Evolutionary conservation across 2,797 vertebrate genomes (phyloP).

Genomic region (Buphagus erythrorhynchus): DNA sequence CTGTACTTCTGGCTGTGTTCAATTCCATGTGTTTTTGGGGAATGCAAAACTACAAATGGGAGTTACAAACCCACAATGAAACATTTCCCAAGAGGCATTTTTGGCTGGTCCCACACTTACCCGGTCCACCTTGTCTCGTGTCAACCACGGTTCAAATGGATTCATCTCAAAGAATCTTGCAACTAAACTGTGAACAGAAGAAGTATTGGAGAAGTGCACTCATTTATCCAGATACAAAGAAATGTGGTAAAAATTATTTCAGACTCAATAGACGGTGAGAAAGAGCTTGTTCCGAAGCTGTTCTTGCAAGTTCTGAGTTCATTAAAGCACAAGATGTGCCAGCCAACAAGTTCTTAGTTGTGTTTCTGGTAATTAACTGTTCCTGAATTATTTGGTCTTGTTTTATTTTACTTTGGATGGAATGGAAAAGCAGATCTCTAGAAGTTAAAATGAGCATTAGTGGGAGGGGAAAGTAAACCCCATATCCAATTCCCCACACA

Average conservation of each 20-base stretch:
- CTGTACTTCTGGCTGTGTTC: background rate
- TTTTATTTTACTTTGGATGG: background rate
- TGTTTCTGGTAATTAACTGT: background rate
- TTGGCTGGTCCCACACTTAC: slow-evolving; percentile 75
- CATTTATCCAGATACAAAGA: background rate
- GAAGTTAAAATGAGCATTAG: background rate
- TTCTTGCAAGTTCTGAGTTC: background rate
- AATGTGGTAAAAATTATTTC: background rate
- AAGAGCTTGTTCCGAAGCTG: background rate
- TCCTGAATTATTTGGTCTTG: background rate
- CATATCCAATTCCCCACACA: background rate
- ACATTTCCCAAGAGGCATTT: background rate
- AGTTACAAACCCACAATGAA: background rate
- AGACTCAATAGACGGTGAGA: background rate
- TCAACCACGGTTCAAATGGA: slow-evolving; percentile 91
- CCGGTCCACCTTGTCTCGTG: slow-evolving; percentile 91
- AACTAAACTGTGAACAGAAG: slow-evolving; percentile 76
- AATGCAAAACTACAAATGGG: background rate
- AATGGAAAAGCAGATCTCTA: background rate
- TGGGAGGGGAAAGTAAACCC: background rate
- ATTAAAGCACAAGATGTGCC: background rate
- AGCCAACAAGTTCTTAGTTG: background rate
- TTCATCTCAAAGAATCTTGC: slow-evolving; percentile 84
- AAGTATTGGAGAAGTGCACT: background rate
- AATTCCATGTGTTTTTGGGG: background rate